These are phyloP conservation scores for Mactromeris polynyma DNA, from an alignment of 2,888 invertebrate genomes.

Conservation along the genomic window DNA sequence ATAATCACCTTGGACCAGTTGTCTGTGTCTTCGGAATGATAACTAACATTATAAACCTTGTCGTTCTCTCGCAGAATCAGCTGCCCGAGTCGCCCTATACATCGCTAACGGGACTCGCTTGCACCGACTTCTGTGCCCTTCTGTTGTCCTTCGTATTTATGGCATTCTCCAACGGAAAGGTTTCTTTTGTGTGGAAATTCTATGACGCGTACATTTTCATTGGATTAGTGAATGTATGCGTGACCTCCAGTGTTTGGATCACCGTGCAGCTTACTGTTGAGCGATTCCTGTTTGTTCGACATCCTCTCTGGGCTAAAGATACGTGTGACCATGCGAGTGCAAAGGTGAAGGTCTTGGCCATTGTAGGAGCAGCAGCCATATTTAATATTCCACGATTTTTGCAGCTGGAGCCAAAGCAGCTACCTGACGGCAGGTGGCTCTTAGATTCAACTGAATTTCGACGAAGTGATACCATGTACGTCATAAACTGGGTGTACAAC, in stretches of 20 bases:
- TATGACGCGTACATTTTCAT: slow-evolving; percentile 80
- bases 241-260: slow-evolving; percentile 82
- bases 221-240: slow-evolving; percentile 82
- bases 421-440: slow-evolving; percentile 43
- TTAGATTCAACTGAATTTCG: slow-evolving; percentile 76
- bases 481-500: slow-evolving; percentile 81
- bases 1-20: slow-evolving; percentile 78
- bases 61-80: slow-evolving; percentile 81
- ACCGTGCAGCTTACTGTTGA: slow-evolving; percentile 84
- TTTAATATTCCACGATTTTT: slow-evolving; percentile 83
- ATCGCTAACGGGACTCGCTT: slow-evolving; percentile 84
- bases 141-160: slow-evolving; percentile 78
- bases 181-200: slow-evolving; percentile 76
- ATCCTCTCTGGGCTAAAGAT: slow-evolving; percentile 83
- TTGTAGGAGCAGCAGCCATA: slow-evolving; percentile 73
- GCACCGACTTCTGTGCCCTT: slow-evolving; percentile 81
- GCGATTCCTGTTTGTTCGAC: slow-evolving; percentile 81
- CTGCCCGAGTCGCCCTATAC: slow-evolving; percentile 85
- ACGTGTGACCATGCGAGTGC: slow-evolving; percentile 82
- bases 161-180: slow-evolving; percentile 70
- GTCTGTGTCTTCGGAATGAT: slow-evolving; percentile 84
- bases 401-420: slow-evolving; percentile 68
- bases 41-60: slow-evolving; percentile 83
- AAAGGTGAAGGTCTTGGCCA: slow-evolving; percentile 76
- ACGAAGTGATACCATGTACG: slow-evolving; percentile 62